phyloP scores from a whole-genome alignment of 1,140 invertebrate species.

The Drosophila ogumai region DNA sequence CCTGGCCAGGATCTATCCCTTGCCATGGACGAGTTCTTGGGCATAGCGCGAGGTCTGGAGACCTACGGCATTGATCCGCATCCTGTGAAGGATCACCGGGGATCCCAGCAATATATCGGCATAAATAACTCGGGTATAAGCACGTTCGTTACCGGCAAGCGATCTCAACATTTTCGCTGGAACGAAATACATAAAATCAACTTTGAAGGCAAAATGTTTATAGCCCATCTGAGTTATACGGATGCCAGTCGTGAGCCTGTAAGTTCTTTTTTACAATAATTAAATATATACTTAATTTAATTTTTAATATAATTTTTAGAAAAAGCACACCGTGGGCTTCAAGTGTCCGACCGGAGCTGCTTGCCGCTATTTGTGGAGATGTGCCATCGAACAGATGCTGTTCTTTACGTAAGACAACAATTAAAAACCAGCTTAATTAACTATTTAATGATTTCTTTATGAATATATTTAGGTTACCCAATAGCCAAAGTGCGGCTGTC shows the following conservation, averaged over 20 bases:
- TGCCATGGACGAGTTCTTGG: conserved; percentile 80
- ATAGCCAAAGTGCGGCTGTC: conserved; percentile 93
- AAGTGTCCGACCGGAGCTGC: conserved; percentile 96
- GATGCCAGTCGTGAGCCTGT: conserved; percentile 85
- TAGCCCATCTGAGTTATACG: conserved; percentile 93
- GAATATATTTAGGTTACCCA: conserved; percentile 89
- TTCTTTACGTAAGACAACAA: conserved; percentile 95
- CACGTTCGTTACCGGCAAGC: conserved; percentile 96
- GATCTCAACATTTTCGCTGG: conserved; percentile 98
- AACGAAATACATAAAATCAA: conserved; percentile 97
- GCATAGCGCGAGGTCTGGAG: conserved; percentile 92
- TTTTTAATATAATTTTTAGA: conserved; percentile 86
- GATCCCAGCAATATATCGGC: conserved; percentile 95
- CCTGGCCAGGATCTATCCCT: conserved; percentile 67
- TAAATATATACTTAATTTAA: background rate
- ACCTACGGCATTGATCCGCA: conserved; percentile 99
- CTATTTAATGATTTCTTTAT: background rate
- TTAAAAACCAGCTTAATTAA: conserved; percentile 47
- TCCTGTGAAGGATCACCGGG: conserved; percentile 93
- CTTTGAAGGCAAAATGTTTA: conserved; percentile 99
- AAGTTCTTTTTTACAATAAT: conserved; percentile 27
- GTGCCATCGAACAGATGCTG: conserved; percentile 97
- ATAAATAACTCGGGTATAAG: conserved; percentile 97
- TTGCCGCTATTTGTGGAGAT: conserved; percentile 97
- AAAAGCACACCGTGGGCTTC: conserved; percentile 98